A percentile compares a stretch with the other conserved stretches of the same genome.
phyloP scores from a whole-genome alignment of 2,888 invertebrate species.

The Acronicta leporina region DNA sequence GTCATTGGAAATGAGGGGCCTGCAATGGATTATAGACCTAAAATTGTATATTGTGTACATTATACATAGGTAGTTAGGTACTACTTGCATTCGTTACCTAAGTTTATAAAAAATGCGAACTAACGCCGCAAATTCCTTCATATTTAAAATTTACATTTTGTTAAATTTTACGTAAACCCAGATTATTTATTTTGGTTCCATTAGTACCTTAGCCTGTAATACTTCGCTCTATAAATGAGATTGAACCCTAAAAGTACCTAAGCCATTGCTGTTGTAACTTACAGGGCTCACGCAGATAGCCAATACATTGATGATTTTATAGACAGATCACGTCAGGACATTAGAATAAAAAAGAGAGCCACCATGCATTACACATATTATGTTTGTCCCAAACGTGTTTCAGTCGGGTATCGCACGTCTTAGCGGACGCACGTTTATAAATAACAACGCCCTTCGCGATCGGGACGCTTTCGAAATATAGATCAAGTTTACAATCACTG shows the following conservation, averaged over 20 bases:
- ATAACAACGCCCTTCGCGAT: conserved; percentile 63
- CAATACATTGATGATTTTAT: conserved; percentile 17
- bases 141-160: too few species aligned
- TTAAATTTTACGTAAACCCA: too few species aligned
- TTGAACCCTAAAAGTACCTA: too few species aligned
- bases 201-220: too few species aligned
- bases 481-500: conserved; percentile 50
- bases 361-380: conserved; percentile 32
- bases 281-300: neutral
- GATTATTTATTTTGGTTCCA: too few species aligned
- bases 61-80: too few species aligned
- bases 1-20: too few species aligned
- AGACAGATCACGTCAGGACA: conserved; percentile 7
- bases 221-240: neutral
- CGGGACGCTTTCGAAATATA: conserved; percentile 55
- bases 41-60: too few species aligned
- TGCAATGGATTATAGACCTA: too few species aligned
- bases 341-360: conserved; percentile 16
- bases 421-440: conserved; percentile 73
- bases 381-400: conserved; percentile 28
- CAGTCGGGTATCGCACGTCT: conserved; percentile 67
- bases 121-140: too few species aligned
- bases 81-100: too few species aligned
- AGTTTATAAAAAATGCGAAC: too few species aligned
- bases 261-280: neutral